Conservation (phyloP, 53 echinoderm and acorn worm species). For the Holothuria leucospilota region DNA sequence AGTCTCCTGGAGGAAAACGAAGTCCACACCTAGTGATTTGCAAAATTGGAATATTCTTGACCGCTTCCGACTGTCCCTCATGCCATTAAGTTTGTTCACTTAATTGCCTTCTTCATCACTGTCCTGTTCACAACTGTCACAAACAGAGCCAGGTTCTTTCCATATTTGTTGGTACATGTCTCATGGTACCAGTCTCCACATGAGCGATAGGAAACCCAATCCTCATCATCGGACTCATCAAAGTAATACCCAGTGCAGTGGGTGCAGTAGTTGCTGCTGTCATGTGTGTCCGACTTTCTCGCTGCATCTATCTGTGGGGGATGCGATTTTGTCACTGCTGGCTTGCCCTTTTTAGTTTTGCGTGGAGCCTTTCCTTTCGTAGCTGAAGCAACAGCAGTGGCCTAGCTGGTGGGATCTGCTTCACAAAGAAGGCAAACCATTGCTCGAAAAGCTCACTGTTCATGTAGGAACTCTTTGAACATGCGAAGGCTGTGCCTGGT, state of each 20-base stretch:
- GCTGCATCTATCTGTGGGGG: conserved; percentile 1
- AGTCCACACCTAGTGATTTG: too few species aligned
- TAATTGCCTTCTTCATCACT: too few species aligned
- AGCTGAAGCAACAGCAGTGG: too few species aligned
- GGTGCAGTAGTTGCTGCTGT: conserved; percentile 2
- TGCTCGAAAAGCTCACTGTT: too few species aligned
- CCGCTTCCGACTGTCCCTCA: too few species aligned
- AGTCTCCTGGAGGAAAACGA: too few species aligned
- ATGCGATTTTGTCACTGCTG: conserved; percentile 15
- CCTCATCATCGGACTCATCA: conserved; percentile 49
- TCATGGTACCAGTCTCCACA: conserved; percentile 62
- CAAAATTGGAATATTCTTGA: too few species aligned
- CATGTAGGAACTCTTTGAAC: too few species aligned
- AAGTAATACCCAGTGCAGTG: conserved; percentile 32
- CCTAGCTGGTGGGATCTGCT: too few species aligned
- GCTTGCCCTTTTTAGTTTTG: conserved; percentile 13
- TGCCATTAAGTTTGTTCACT: too few species aligned
- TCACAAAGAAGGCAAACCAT: too few species aligned
- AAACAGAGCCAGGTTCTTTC: conserved; percentile 26
- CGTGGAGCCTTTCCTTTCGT: conserved; percentile 41
- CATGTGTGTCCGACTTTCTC: conserved; percentile 8
- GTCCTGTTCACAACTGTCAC: conserved; percentile 27
- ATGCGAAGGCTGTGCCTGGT: too few species aligned
- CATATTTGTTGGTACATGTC: conserved; percentile 53
- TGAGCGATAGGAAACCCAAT: conserved; percentile 48